Evolutionary conservation across 2,797 vertebrate species (phyloP).

Genomic region (Phrynocephalus vlangalii): DNA sequence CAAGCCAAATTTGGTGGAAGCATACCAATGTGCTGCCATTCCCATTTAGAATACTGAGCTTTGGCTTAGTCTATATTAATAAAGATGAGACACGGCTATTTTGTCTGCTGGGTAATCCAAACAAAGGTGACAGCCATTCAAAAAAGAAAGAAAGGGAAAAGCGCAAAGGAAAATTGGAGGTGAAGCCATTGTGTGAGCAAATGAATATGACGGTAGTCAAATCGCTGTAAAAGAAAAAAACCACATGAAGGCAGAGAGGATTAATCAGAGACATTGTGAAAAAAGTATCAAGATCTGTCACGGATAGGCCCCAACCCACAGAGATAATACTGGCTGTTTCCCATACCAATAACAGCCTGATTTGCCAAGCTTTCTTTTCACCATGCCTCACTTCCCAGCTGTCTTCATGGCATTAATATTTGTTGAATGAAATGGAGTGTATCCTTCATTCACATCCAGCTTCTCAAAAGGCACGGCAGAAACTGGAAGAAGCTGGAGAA

Average conservation of each 20-base stretch:
- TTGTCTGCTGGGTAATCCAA: slow-evolving; percentile 38
- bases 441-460: slow-evolving; percentile 73
- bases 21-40: too few species aligned
- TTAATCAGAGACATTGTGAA: slow-evolving; percentile 32
- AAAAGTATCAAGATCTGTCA: slow-evolving; percentile 24
- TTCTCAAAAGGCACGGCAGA: slow-evolving; percentile 60
- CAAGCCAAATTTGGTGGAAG: too few species aligned
- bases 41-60: too few species aligned
- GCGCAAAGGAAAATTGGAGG: slow-evolving; percentile 34
- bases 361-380: slow-evolving; percentile 55
- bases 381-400: slow-evolving; percentile 69
- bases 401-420: slow-evolving; percentile 78
- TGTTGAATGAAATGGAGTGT: slow-evolving; percentile 70
- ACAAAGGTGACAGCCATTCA: slow-evolving; percentile 42
- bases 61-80: too few species aligned
- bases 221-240: slow-evolving; percentile 49
- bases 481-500: slow-evolving; percentile 38
- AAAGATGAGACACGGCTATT: too few species aligned
- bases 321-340: slow-evolving; percentile 36
- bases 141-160: slow-evolving; percentile 62
- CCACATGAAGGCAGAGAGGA: slow-evolving; percentile 29
- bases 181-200: slow-evolving; percentile 48
- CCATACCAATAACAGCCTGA: slow-evolving; percentile 64
- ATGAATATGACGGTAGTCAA: slow-evolving; percentile 47
- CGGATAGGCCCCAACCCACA: slow-evolving; percentile 40